Base-by-base conservation (phyloP, 2,797 vertebrate genomes). In the Myotis findleyi region DNA sequence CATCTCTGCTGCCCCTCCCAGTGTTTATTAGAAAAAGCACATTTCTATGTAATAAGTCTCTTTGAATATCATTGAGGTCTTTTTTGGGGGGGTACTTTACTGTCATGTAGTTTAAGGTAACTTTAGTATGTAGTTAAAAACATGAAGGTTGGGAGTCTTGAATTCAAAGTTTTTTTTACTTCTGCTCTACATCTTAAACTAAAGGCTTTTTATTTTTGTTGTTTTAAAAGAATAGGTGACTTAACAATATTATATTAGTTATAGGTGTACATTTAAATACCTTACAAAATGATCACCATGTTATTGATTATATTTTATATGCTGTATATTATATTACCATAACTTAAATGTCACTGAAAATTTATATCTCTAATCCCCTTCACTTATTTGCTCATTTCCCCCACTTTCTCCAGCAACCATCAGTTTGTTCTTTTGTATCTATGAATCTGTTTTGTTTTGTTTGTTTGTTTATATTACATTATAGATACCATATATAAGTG, bases 121-220 rank as follows among this genome's bases (percentile, higher is more conserved):
- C 64, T 91, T 95, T 83, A 83, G 14, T 86, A 53, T 36, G 20
- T 47, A 44, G 44, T 85, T 95, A 66, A 86, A 76, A 89, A 77
- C 41, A 84, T 85, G 27, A 90, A 94, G 64, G 25, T 49, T 44
- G 25, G 55, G 66, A 51, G 16, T 73, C 64, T 72, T 76, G 57
- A 83, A 41, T 81, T 93, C 44, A 55, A 11, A 71, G 73, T 89
- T 87, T n/a, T 51, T 89, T 96, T 89, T 84, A 87, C 27, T 96
- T 38, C 49, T 59, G 14, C 38, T 80, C 79, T 77, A 0, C 51
- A 41, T 57, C 94, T 81, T 57, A 14, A 72, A 30, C n/a, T 25
- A 62, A 21, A 83, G 87, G 79, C 87, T 92, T 95, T 83, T 57
- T 55, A 77, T 77, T 62, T 59, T 62, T 62, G 25, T 62, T 62